These are phyloP conservation scores for Iphiclides podalirius DNA, from an alignment of 2,888 invertebrate genomes.

Conservation along the genomic window DNA sequence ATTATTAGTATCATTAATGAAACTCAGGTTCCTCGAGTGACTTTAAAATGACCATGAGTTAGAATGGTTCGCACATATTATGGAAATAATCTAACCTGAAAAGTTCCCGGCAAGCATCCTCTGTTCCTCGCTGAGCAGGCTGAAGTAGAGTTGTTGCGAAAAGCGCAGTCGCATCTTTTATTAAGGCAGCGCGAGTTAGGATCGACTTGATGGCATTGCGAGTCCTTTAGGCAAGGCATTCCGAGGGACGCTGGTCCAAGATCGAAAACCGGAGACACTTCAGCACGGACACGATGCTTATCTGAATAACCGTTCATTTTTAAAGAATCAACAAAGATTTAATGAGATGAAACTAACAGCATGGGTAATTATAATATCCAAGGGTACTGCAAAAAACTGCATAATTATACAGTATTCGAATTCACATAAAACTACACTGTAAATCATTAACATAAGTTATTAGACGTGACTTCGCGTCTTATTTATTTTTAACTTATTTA, in stretches of 20 bases:
- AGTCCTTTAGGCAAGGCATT: slow-evolving; percentile 85
- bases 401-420: no score
- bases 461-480: no score
- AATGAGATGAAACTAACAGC: no score
- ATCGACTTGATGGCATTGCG: slow-evolving; percentile 91
- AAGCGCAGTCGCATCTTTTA: slow-evolving; percentile 88
- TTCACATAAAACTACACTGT: no score
- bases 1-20: no score
- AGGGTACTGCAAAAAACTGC: no score
- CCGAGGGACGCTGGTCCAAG: slow-evolving; percentile 86
- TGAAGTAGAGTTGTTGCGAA: slow-evolving; percentile 78
- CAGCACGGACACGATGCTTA: slow-evolving; percentile 63
- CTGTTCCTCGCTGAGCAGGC: slow-evolving; percentile 86
- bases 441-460: no score
- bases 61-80: no score
- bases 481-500: not conserved
- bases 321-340: slow-evolving; percentile 4
- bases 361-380: no score
- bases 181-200: slow-evolving; percentile 86
- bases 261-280: slow-evolving; percentile 55
- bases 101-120: slow-evolving; percentile 92
- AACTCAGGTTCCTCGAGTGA: no score
- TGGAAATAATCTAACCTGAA: slow-evolving; percentile 83
- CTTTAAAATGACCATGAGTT: no score
- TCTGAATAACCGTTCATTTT: slow-evolving; percentile 44